A percentile compares a stretch with the other conserved stretches of the same genome.
Conservation (phyloP, 2,797 vertebrate genomes). For the Enteromius unitaeniatus region DNA sequence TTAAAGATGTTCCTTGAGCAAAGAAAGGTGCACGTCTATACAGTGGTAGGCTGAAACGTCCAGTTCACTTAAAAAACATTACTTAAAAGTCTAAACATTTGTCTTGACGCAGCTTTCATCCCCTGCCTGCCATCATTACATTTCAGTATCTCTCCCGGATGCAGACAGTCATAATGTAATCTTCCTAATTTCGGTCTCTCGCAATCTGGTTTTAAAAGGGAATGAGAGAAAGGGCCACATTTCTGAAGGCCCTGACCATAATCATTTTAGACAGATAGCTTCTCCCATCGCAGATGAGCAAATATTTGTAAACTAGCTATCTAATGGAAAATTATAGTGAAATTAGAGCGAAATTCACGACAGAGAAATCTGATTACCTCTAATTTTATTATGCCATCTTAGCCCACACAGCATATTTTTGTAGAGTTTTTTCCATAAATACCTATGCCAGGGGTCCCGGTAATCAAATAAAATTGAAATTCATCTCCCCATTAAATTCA, state of each 20-base stretch:
- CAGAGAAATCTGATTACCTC: constrained; percentile 99
- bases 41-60: constrained; percentile 70
- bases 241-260: constrained; percentile 87
- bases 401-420: constrained; percentile 99
- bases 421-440: constrained; percentile 99
- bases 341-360: constrained; percentile 99
- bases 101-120: constrained; percentile 85
- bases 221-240: constrained; percentile 82
- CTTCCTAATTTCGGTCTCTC: constrained; percentile 86
- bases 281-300: constrained; percentile 99
- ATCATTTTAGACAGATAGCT: constrained; percentile 99
- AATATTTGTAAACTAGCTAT: constrained; percentile 99
- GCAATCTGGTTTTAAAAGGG: constrained; percentile 88
- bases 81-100: constrained; percentile 81
- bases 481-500: constrained; percentile 99
- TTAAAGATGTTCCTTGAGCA: constrained; percentile 26
- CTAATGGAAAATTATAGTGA: constrained; percentile 99
- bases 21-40: constrained; percentile 6
- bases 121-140: constrained; percentile 84
- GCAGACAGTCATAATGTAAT: constrained; percentile 88
- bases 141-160: constrained; percentile 85
- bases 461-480: constrained; percentile 99
- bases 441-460: constrained; percentile 99
- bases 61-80: constrained; percentile 79
- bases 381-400: constrained; percentile 99